Percentiles rank a stretch among this genome's conserved stretches.
These are phyloP conservation scores for Drosophila demipolita DNA, from an alignment of 2,888 invertebrate genomes.

Conservation along the genomic window DNA sequence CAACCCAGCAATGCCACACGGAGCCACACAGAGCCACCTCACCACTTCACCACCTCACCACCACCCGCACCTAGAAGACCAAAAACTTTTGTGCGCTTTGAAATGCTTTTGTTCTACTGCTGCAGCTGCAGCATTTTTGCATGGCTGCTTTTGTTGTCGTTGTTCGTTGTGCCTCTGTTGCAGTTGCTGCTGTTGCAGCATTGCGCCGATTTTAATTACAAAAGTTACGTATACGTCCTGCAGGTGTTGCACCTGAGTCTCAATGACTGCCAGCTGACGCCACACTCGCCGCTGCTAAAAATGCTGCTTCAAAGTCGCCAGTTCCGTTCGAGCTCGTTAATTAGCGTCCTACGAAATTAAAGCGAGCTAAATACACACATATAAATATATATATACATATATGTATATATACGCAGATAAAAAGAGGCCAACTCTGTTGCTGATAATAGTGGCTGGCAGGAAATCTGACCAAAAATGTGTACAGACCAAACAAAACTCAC, in stretches of 20 bases:
- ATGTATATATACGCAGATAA: neutral
- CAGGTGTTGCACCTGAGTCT: constrained; percentile 76
- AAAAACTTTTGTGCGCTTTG: constrained; percentile 68
- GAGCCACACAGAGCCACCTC: neutral
- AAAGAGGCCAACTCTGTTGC: constrained; percentile 14
- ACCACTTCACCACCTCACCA: neutral
- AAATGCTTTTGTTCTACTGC: constrained; percentile 63
- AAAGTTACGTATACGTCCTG: constrained; percentile 79
- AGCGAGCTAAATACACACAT: constrained; percentile 5
- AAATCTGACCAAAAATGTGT: constrained; percentile 69
- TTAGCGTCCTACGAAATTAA: constrained; percentile 54
- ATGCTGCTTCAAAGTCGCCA: constrained; percentile 74
- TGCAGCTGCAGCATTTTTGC: constrained; percentile 65
- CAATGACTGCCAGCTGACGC: constrained; percentile 41
- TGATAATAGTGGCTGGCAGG: constrained; percentile 61
- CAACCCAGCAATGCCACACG: constrained; percentile 20
- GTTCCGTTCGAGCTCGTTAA: constrained; percentile 79
- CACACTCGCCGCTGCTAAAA: constrained; percentile 41
- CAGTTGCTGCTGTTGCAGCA: constrained; percentile 44
- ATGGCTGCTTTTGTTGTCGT: constrained; percentile 69
- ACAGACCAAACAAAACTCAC: constrained; percentile 36
- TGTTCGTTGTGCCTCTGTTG: constrained; percentile 12
- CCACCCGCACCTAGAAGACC: constrained; percentile 21
- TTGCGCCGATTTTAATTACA: constrained; percentile 79
- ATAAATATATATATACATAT: neutral